Base-by-base conservation (phyloP, 2,797 vertebrate genomes). In the Eulemur coronatus region DNA sequence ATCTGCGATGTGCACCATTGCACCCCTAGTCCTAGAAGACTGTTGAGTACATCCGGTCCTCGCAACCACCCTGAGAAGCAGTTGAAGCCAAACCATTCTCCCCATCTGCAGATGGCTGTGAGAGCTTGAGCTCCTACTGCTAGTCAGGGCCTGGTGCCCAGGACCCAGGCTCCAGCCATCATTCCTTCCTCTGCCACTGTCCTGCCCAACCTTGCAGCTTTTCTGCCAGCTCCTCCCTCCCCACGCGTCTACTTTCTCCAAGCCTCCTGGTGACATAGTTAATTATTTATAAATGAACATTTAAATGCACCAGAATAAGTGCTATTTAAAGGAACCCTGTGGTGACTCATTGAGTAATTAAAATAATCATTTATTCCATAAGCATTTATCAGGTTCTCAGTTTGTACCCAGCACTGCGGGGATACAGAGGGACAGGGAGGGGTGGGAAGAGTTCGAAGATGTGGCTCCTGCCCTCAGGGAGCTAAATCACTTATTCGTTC, bases 261-360 rank as follows among this genome's bases (percentile, higher is more conserved):
- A 57, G 87, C 89, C 91, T 97, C 97, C 97, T 91, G 94, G 91
- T 88, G 89, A 94, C 84, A 95, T 10, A 24, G 79, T 94, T 97
- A 97, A 97, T 97, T 97, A 97, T 98, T 97, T 97, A 97, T 93
- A 97, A 97, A 93, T 94, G 96, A 97, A 97, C 93, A 75, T 89
- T 96, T 97, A 97, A 97, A 95, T 96, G 93, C 59, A 63, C 89
- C 75, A 92, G 95, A 97, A 93, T 89, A 93, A 91, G 65, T 92
- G 89, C 93, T 96, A 88, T 96, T 92, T 97, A 94, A 96, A 96
- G 97, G 93, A 94, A 96, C 72, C 86, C 97, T 95, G 91, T 79
- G 93, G 97, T 96, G 97, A 95, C 43, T 97, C 93, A 43, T 13
- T 59, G 91, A 95, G 95, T 97, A 97, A 98, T 97, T 96, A 97